Base-by-base conservation (phyloP, 37 sponge, comb jelly and placozoan genomes). In the Hexactinellida sp. region DNA sequence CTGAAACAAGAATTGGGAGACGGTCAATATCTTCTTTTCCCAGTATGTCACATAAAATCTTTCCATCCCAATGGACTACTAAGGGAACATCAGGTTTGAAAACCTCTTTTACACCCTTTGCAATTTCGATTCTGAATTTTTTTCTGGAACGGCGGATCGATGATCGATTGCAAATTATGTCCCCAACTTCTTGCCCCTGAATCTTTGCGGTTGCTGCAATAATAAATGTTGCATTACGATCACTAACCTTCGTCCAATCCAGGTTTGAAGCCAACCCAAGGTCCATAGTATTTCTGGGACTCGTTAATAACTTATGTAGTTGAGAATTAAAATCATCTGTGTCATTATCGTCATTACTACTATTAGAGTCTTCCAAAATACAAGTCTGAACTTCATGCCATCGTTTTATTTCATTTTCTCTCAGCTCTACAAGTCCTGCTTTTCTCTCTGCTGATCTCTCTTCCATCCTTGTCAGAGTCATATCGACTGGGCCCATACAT, bases 61-160 rank as follows among this genome's bases (percentile, higher is more conserved):
- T 63, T 63, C 76, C 76, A 63, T 63, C 34, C 76, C 76, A 63
- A 63, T 63, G 76, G 25, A 63, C 76, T 63, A 63, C 76, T 63
- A 63, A 63, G 76, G 76, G 76, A 63, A 63, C 34, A 63, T 63
- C 13, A 63, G 76, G 76, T 63, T 63, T 63, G 76, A 63, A 63
- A 28, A 16, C 47, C 47, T 5, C n/a, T n/a, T n/a, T 63, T 28
- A 10, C 13, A 63, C 30, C 30, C 76, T 63, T 63, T 63, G 76
- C 76, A 23, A 63, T 63, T 63, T 63, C 76, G 19, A 21, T 63
- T n/a, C 76, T 63, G 3, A 63, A 63, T 63, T 63, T 63, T 63
- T 28, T 63, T 63, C 76, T 63, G 34, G 76, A 63, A 63, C 76
- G 25, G 76, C 76, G 76, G 13, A 63, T 63, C 21, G 76, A 63